Evolutionary conservation across 2,888 invertebrate genomes (phyloP).

Genomic region (Tetragonula carbonaria): DNA sequence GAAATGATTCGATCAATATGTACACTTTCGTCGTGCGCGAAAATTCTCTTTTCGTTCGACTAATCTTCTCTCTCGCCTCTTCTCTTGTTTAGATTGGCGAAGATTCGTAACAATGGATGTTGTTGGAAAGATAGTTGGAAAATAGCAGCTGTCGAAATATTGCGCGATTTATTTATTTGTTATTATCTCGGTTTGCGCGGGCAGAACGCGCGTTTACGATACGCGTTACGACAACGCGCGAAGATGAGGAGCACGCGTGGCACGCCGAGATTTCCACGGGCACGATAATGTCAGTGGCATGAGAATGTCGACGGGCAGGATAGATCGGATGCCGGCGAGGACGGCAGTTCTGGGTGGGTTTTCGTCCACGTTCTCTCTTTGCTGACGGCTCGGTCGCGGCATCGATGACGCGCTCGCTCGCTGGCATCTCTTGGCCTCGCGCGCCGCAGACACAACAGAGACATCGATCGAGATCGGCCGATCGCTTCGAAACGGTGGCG

Average conservation of each 20-base stretch:
- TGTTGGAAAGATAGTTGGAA: too few species aligned
- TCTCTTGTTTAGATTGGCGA: too few species aligned
- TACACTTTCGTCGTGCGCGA: too few species aligned
- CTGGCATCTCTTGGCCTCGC: constrained; percentile 2
- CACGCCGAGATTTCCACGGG: constrained; percentile 47
- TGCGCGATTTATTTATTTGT: constrained; percentile 5
- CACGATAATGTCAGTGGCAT: constrained; percentile 47
- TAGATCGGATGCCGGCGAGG: constrained; percentile 34
- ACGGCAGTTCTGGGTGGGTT: constrained; percentile 43
- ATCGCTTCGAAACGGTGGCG: neutral
- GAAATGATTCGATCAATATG: too few species aligned
- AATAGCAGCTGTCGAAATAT: neutral
- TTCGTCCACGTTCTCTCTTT: constrained; percentile 26
- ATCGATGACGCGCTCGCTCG: constrained; percentile 37
- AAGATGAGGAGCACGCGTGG: constrained; percentile 37
- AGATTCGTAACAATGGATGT: constrained; percentile 6
- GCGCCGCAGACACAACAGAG: neutral
- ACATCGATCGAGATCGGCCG: constrained; percentile 23
- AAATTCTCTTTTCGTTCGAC: too few species aligned
- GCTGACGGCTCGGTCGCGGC: constrained; percentile 1
- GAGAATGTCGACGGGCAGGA: constrained; percentile 41
- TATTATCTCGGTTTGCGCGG: neutral
- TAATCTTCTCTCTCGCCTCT: too few species aligned
- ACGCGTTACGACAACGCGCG: constrained; percentile 12
- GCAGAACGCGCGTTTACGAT: constrained; percentile 9